Evolutionary conservation across 2,888 invertebrate genomes (phyloP), one percentile per base, ranked within the genome.

Genomic region (Charanyca ferruginea): DNA sequence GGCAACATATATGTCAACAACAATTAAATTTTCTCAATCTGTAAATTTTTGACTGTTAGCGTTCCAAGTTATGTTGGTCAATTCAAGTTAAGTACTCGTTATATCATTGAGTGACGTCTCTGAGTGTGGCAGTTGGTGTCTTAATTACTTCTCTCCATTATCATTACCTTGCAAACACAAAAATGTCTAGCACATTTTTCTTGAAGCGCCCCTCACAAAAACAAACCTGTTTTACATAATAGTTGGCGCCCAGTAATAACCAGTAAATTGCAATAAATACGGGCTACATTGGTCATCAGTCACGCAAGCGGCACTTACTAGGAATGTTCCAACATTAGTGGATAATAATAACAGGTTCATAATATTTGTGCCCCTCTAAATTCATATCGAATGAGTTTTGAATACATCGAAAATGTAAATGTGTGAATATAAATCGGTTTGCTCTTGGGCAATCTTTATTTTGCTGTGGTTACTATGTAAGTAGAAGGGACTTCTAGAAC

Each of bases 221-320:
- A 54, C 32, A 55, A 64, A 61, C 35, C 13, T 32, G 42, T 61
- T n/a, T 54, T 16, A 23, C 18, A 42, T 65, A 66, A 61, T 65
- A 45, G 57, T 63, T 47, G 55, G 58, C 20, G 64, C 35, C 22
- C 51, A 22, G 64, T 78, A 78, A 78, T 75, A 68, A 71, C 70
- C 53, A 57, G 55, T 49, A 68, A 74, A 71, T 74, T 57, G 68
- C 64, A 79, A 77, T 79, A 79, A 79, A 69, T 69, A 74, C 60
- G 25, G 77, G 65, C 32, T 74, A 77, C 64, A 69, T 55, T 64
- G 57, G 77, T 69, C 72, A 80, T 77, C 53, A 60, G 79, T 80
- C 79, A 80, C 80, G 80, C 80, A 44, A 75, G 47, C 44, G 47
- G 51, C 49, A 55, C 72, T 75, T 77, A 59, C 62, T 42, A 22